phyloP scores from a whole-genome alignment of 1,140 invertebrate genomes.

The Drosophila navojoa region DNA sequence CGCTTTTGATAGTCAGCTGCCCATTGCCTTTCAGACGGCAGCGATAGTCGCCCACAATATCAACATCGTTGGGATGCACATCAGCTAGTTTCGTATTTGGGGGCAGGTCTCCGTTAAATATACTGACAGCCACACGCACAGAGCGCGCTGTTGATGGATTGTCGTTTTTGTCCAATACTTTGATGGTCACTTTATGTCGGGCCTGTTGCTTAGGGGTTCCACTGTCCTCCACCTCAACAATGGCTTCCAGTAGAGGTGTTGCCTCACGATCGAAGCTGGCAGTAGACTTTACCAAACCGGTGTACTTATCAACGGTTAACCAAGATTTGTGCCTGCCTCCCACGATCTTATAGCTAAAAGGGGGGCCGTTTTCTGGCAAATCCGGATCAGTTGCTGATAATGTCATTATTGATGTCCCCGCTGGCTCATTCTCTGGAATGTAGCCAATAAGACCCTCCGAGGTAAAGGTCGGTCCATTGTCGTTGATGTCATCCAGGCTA shows the following conservation, averaged over 20 bases:
- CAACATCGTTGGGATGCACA: conserved; percentile 95
- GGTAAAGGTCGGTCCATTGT: conserved; percentile 95
- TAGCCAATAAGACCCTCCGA: conserved; percentile 88
- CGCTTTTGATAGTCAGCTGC: conserved; percentile 88
- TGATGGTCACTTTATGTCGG: conserved; percentile 90
- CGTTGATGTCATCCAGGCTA: conserved; percentile 93
- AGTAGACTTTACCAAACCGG: conserved; percentile 91
- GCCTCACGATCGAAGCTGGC: conserved; percentile 92
- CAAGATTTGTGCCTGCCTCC: conserved; percentile 90
- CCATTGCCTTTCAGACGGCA: conserved; percentile 89
- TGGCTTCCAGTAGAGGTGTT: conserved; percentile 89
- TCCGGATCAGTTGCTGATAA: conserved; percentile 94
- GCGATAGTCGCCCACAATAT: conserved; percentile 93
- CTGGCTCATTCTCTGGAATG: conserved; percentile 94
- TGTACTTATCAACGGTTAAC: conserved; percentile 87
- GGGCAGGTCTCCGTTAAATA: conserved; percentile 89
- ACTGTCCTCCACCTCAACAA: conserved; percentile 95
- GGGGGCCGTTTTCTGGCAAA: conserved; percentile 95
- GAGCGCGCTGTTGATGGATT: conserved; percentile 93
- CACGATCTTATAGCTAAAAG: conserved; percentile 92
- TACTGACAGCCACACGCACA: conserved; percentile 91
- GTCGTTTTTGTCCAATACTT: conserved; percentile 95
- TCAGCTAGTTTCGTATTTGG: conserved; percentile 92
- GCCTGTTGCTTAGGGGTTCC: conserved; percentile 92
- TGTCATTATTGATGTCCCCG: conserved; percentile 92